Percentiles rank a stretch among this genome's conserved stretches.
These are phyloP conservation scores for Geotrypetes seraphini DNA, from an alignment of 2,797 vertebrate species.

Conservation along the genomic window DNA sequence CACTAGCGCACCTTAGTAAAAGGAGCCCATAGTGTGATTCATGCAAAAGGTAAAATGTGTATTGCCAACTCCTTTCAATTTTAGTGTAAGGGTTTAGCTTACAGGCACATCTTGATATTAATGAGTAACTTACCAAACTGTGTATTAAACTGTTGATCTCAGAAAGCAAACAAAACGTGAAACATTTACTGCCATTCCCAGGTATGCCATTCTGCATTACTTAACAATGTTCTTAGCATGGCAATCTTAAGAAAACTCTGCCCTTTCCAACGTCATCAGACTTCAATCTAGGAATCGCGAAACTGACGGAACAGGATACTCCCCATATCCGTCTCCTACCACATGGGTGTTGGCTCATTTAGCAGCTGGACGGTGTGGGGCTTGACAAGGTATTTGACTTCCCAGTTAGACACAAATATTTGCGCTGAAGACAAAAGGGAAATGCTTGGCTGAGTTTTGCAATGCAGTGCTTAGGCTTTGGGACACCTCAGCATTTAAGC, in stretches of 20 bases:
- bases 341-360: slow-evolving; percentile 43
- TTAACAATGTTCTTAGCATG: slow-evolving; percentile 33
- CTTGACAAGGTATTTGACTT: slow-evolving; percentile 36
- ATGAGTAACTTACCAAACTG: no score
- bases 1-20: no score
- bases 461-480: slow-evolving; percentile 22
- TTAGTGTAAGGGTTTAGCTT: no score
- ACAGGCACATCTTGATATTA: no score
- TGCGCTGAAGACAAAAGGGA: slow-evolving; percentile 42
- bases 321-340: slow-evolving; percentile 38
- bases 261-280: slow-evolving; percentile 13
- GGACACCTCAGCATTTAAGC: slow-evolving; percentile 55
- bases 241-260: slow-evolving; percentile 36
- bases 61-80: no score
- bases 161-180: not conserved
- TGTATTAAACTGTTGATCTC: not conserved
- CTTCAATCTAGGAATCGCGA: slow-evolving; percentile 15
- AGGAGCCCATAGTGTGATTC: no score
- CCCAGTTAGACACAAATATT: slow-evolving; percentile 52
- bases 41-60: no score
- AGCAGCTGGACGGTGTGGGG: slow-evolving; percentile 52
- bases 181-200: slow-evolving; percentile 9
- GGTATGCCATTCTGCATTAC: slow-evolving; percentile 18
- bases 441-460: slow-evolving; percentile 18
- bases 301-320: slow-evolving; percentile 49